Conservation (phyloP, 2,113 vertebrate genomes). For the Mustelus asterias region DNA sequence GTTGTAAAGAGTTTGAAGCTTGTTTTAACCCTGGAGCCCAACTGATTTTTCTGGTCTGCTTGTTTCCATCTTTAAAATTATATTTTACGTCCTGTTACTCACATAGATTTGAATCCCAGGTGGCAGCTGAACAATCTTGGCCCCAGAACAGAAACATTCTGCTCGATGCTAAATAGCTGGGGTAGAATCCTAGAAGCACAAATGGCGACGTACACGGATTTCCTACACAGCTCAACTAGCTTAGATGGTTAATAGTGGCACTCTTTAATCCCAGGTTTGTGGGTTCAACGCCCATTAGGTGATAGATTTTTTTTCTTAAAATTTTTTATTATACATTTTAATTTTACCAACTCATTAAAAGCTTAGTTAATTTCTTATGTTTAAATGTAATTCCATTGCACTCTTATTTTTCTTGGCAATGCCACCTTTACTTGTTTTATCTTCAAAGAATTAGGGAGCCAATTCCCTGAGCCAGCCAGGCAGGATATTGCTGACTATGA, state of each 20-base stretch:
- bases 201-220: neutral
- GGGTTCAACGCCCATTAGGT: constrained; percentile 96
- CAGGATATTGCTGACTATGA: neutral
- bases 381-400: neutral
- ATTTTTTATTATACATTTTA: neutral
- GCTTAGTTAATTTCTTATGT: neutral
- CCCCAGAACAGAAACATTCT: neutral
- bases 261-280: constrained; percentile 92
- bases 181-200: neutral
- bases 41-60: neutral
- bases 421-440: neutral
- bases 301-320: rapidly evolving
- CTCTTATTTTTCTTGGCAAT: neutral
- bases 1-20: too few relatives aligned
- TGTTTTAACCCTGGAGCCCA: too few relatives aligned
- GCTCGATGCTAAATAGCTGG: neutral
- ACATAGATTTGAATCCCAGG: neutral
- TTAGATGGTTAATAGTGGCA: constrained; percentile 97
- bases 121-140: too few relatives aligned
- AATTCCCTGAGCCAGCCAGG: neutral
- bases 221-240: constrained; percentile 67
- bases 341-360: neutral
- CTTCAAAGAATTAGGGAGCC: neutral
- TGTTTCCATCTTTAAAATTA: neutral
- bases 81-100: neutral